Percentiles rank a stretch among this genome's conserved stretches.
phyloP scores from a whole-genome alignment of 2,888 invertebrate genomes.

The Tetragonisca angustula region DNA sequence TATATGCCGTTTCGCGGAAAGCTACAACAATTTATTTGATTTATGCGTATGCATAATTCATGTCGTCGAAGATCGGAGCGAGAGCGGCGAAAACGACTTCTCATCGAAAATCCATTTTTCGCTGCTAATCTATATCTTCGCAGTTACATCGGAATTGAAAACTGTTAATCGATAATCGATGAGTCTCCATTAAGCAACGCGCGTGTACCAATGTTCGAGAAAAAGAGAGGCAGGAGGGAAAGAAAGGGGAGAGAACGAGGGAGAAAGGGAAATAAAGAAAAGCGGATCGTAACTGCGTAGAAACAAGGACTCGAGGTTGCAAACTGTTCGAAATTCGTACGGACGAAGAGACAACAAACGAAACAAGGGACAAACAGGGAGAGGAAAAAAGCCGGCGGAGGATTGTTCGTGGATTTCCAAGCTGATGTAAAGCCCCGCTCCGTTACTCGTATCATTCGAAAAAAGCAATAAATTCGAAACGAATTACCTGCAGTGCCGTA shows the following conservation, averaged over 20 bases:
- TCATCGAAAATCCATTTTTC: slow-evolving; percentile 38
- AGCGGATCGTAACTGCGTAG: slow-evolving; percentile 1
- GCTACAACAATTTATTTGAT: neutral
- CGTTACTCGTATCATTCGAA: neutral
- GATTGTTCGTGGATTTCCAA: slow-evolving; percentile 29
- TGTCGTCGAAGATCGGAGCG: neutral
- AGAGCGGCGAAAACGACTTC: neutral
- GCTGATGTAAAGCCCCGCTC: neutral
- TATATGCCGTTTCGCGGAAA: neutral
- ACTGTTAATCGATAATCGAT: slow-evolving; percentile 53
- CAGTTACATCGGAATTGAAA: slow-evolving; percentile 19
- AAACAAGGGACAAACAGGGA: neutral
- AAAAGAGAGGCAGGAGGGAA: neutral
- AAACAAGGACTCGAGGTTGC: slow-evolving; percentile 13
- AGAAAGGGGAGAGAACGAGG: neutral
- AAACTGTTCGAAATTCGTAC: slow-evolving; percentile 29
- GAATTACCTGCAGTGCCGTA: slow-evolving; percentile 25
- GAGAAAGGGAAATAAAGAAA: slow-evolving; percentile 23
- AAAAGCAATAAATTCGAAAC: slow-evolving; percentile 13
- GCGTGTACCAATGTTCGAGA: neutral
- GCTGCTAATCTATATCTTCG: neutral
- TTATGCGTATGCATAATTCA: slow-evolving; percentile 3
- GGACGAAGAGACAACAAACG: slow-evolving; percentile 7
- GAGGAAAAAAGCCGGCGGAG: neutral
- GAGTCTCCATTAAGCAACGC: slow-evolving; percentile 1